These are phyloP conservation scores for Triplophysa tibetana DNA, from an alignment of 2,113 vertebrate genomes.

Conservation along the genomic window DNA sequence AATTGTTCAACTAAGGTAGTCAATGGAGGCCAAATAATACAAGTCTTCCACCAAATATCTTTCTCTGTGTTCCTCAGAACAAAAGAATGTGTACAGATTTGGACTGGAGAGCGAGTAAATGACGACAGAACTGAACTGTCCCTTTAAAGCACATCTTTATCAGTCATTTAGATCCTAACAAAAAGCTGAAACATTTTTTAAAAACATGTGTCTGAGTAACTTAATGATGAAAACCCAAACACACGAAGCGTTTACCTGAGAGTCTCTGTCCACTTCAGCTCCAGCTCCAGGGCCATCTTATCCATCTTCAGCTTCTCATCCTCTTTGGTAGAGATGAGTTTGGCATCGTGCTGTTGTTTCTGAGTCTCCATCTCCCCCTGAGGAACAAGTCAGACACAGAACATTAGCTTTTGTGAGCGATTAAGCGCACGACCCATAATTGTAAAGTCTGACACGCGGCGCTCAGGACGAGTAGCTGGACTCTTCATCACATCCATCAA, in stretches of 20 bases:
- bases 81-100: no score
- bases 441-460: neutral
- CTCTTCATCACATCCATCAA: constrained; percentile 14
- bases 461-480: neutral
- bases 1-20: no score
- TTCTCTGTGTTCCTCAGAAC: no score
- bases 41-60: no score
- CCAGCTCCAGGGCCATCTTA: constrained; percentile 90
- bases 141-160: neutral
- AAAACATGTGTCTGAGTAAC: neutral
- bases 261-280: constrained; percentile 97
- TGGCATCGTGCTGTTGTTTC: constrained; percentile 87
- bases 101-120: no score
- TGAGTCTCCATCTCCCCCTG: constrained; percentile 91
- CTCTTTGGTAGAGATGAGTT: constrained; percentile 85
- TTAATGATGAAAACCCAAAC: neutral
- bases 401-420: constrained; percentile 31
- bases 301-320: constrained; percentile 92
- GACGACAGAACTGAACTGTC: no score
- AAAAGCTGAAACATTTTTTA: neutral
- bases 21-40: no score
- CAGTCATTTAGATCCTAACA: neutral
- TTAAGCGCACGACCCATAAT: constrained; percentile 20
- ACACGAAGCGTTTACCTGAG: constrained; percentile 76
- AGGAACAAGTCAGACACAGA: neutral